Percentiles rank a stretch among this genome's conserved stretches.
Conservation (phyloP, 2,888 invertebrate genomes). For the Ditula angustiorana region DNA sequence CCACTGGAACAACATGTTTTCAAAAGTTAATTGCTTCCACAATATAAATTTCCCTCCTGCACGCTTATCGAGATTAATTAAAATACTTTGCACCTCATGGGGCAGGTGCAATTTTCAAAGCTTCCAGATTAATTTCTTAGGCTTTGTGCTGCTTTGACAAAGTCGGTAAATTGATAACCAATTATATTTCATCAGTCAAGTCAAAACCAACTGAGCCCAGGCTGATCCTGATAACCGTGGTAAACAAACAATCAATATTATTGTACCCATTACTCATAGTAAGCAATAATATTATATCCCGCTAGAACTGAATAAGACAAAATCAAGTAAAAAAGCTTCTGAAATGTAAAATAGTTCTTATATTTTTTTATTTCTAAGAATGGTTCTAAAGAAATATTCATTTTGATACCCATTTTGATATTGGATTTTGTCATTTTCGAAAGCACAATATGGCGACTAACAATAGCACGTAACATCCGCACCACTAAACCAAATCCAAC, state of each 20-base stretch:
- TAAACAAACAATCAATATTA: neutral
- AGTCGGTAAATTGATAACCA: neutral
- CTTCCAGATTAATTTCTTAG: constrained; percentile 45
- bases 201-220: neutral
- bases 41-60: constrained; percentile 43
- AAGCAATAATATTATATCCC: no score
- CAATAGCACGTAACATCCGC: no score
- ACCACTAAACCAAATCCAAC: no score
- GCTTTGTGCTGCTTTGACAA: constrained; percentile 10
- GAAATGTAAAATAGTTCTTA: no score
- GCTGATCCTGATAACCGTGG: neutral
- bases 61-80: constrained; percentile 54
- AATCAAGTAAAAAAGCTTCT: no score
- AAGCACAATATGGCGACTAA: no score
- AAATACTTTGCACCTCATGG: constrained; percentile 51
- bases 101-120: constrained; percentile 51
- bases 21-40: constrained; percentile 42
- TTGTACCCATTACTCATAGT: no score
- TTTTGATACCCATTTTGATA: no score
- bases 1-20: constrained; percentile 40
- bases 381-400: no score
- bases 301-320: no score
- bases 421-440: no score
- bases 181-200: constrained; percentile 2
- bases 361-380: no score